Conservation (phyloP, 2,113 vertebrate species). For the Melospiza georgiana region DNA sequence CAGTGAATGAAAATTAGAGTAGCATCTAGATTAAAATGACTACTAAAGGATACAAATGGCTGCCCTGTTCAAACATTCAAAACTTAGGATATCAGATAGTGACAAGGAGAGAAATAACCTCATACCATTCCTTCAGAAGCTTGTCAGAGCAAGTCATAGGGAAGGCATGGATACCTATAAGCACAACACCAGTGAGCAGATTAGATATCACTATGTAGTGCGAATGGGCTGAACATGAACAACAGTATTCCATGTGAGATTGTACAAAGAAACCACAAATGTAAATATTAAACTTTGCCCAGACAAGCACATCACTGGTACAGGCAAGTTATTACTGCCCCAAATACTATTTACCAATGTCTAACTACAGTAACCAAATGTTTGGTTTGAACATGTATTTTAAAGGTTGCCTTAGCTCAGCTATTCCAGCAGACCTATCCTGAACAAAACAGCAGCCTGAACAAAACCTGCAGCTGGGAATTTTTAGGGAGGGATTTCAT, state of each 20-base stretch:
- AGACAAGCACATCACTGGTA: constrained; percentile 8
- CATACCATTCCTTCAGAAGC: not conserved
- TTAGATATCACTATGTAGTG: not conserved
- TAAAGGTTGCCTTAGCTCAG: constrained; percentile 40
- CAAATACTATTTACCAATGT: constrained; percentile 16
- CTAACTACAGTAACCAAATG: constrained; percentile 40
- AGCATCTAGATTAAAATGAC: not conserved
- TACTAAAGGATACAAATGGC: not conserved
- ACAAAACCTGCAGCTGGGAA: not conserved
- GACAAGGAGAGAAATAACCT: constrained; percentile 1
- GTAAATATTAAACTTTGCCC: constrained; percentile 51
- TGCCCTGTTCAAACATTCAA: not conserved
- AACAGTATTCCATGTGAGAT: not conserved
- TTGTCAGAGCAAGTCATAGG: not conserved
- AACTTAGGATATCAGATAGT: not conserved
- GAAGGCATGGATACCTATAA: not conserved
- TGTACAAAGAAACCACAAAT: constrained; percentile 27
- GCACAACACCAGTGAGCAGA: not conserved
- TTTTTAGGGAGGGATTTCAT: not conserved
- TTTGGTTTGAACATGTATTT: constrained; percentile 41
- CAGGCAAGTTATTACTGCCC: constrained; percentile 42
- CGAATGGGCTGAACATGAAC: not conserved
- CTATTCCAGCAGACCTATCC: not conserved
- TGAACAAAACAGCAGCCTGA: not conserved
- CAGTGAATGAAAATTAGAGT: not conserved